Conservation (phyloP, 1,140 invertebrate genomes). For the Musca domestica region DNA sequence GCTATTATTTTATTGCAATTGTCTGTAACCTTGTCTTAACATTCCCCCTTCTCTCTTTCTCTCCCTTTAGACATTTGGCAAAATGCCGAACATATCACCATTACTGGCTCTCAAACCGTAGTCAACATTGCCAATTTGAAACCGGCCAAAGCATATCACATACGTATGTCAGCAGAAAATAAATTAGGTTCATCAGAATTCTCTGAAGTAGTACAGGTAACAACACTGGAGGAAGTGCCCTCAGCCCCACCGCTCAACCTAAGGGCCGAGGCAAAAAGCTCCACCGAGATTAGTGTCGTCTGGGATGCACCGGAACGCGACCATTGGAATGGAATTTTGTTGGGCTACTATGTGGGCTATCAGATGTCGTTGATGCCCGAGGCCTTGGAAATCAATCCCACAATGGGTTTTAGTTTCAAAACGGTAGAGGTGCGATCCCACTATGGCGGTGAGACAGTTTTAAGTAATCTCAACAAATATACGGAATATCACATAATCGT, state of each 20-base stretch:
- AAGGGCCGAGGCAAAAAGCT: constrained; percentile 80
- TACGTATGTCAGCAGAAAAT: constrained; percentile 87
- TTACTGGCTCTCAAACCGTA: constrained; percentile 74
- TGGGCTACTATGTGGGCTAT: constrained; percentile 92
- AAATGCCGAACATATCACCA: constrained; percentile 73
- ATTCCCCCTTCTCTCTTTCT: too few species aligned
- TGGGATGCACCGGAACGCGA: constrained; percentile 87
- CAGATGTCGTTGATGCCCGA: constrained; percentile 61
- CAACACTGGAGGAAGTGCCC: constrained; percentile 84
- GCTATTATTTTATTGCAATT: not conserved
- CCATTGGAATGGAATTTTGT: constrained; percentile 86
- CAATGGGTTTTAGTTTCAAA: constrained; percentile 66
- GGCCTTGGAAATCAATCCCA: constrained; percentile 49
- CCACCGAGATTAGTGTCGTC: constrained; percentile 81
- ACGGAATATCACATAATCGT: constrained; percentile 87
- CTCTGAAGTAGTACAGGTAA: constrained; percentile 77
- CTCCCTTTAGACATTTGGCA: constrained; percentile 47
- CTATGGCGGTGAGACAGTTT: constrained; percentile 64
- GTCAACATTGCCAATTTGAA: constrained; percentile 76
- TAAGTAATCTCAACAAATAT: constrained; percentile 76
- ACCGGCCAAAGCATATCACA: constrained; percentile 86
- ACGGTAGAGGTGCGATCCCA: constrained; percentile 68
- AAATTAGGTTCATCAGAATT: constrained; percentile 81
- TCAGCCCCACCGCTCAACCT: constrained; percentile 83
- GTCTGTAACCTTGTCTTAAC: not conserved